Base-by-base conservation (phyloP, 2,888 invertebrate genomes). In the Phrixothrix hirtus region DNA sequence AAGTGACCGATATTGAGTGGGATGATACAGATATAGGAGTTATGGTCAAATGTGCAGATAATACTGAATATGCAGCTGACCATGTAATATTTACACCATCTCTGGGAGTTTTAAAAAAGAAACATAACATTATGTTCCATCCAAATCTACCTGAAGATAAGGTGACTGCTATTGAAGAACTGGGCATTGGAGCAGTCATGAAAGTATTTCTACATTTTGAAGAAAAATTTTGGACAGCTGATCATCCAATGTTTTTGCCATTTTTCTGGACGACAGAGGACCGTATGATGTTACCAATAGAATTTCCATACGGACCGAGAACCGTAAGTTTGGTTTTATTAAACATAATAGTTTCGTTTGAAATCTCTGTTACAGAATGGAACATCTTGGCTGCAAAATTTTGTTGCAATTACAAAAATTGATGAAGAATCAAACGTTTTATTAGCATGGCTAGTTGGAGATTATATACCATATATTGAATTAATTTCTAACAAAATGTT, bases 71-170 rank as follows among this genome's bases (percentile, higher is more conserved):
- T 49, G 65, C 60, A n/a, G 83, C 84, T 0, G 80, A 81, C 55
- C 81, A 81, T 59, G 83, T 84, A 0, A 81, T 89, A 12, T 75
- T 85, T 1, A 87, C 88, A 0, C 77, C 82, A 0, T 84, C 87
- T 0, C 66, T 88, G 0, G 88, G 87, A 0, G 84, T 85, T 0
- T 71, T 88, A n/a, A 87, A 87, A 63, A 78, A 78, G 9, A 72
- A 77, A 43, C 70, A 80, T 48, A 42, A 70, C 1, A 67, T 67
- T 0, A 52, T 85, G 16, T 86, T 86, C 61, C 60, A 69, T 2
- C 85, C 85, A 1, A 49, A 70, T 0, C 66, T 86, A 16, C 79
- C 83, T 0, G 54, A 67, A 11, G 60, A 67, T 0, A 86, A 86
- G 71, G 41, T 74, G 0, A 66, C 66, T 4, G 77, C 80, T 0